phyloP scores from a whole-genome alignment of 2,888 invertebrate genomes.

The Cephus pygmeus region DNA sequence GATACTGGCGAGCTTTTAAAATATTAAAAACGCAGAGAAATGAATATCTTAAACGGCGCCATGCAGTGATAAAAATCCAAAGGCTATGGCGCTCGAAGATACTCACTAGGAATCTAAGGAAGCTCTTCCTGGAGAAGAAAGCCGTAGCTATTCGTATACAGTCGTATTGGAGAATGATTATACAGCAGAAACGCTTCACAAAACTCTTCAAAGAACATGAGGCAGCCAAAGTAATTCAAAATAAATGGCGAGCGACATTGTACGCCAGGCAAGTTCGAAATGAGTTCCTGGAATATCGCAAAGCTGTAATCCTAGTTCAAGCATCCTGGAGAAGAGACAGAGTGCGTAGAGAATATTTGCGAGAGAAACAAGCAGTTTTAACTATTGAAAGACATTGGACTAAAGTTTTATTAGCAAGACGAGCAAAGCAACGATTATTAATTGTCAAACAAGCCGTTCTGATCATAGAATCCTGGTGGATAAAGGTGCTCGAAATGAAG shows the following conservation, averaged over 20 bases:
- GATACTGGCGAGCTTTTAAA: constrained; percentile 50
- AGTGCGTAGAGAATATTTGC: constrained; percentile 34
- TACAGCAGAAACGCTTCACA: constrained; percentile 23
- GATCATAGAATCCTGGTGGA: constrained; percentile 38
- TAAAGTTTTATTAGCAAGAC: constrained; percentile 1
- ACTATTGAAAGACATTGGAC: constrained; percentile 61
- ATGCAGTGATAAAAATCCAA: constrained; percentile 44
- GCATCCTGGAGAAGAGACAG: constrained; percentile 60
- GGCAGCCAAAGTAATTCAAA: constrained; percentile 41
- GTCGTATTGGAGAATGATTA: constrained; percentile 37
- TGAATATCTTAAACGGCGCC: constrained; percentile 26
- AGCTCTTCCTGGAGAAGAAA: constrained; percentile 45
- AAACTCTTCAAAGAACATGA: constrained; percentile 12
- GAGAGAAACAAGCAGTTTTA: constrained; percentile 45
- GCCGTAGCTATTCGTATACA: constrained; percentile 56
- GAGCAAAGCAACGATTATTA: constrained; percentile 1
- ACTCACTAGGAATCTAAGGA: constrained; percentile 42
- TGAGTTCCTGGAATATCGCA: constrained; percentile 47
- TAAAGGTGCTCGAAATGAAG: constrained; percentile 10
- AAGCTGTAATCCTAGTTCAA: constrained; percentile 60
- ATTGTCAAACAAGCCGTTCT: not conserved
- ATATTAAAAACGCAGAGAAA: constrained; percentile 7
- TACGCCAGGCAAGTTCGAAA: constrained; percentile 24
- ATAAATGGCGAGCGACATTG: constrained; percentile 53
- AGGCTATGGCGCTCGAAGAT: constrained; percentile 48